Percentiles rank a stretch among this genome's conserved stretches.
Conservation (phyloP, 2,888 invertebrate genomes). For the Nycteola revayana region DNA sequence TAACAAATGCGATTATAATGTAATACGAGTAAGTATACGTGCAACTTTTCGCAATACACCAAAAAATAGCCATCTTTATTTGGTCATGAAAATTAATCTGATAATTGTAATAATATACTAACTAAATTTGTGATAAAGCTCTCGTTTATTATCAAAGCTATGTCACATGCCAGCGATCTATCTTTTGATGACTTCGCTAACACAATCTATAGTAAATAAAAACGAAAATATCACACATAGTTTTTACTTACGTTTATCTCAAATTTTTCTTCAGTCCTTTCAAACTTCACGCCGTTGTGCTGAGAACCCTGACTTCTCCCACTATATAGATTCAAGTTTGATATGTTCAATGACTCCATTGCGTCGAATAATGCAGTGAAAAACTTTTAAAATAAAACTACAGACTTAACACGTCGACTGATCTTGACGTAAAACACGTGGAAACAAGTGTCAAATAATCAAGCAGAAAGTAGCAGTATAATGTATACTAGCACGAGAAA, state of each 20-base stretch:
- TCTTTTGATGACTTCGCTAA: too few relatives aligned
- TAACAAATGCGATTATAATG: neutral
- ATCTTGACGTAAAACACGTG: constrained; percentile 75
- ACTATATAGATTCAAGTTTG: constrained; percentile 67
- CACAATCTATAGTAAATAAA: too few relatives aligned
- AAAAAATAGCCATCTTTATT: constrained; percentile 25
- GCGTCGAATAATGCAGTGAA: constrained; percentile 37
- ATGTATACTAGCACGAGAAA: constrained; percentile 31
- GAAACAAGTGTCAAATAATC: constrained; percentile 69
- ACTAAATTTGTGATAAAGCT: too few relatives aligned
- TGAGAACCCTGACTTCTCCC: constrained; percentile 53
- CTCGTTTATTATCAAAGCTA: too few relatives aligned
- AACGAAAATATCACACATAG: constrained; percentile 17
- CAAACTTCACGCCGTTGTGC: constrained; percentile 48
- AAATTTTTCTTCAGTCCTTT: constrained; percentile 49
- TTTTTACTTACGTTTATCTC: constrained; percentile 55
- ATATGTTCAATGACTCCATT: constrained; percentile 75
- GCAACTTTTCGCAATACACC: constrained; percentile 3
- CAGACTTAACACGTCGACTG: constrained; percentile 71
- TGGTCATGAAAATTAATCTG: constrained; percentile 41
- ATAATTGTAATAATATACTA: too few relatives aligned
- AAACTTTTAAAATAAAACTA: constrained; percentile 40
- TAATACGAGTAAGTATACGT: too few relatives aligned
- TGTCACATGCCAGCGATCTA: too few relatives aligned
- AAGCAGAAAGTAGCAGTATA: constrained; percentile 36